phyloP scores from a whole-genome alignment of 2,888 invertebrate genomes.

The Nomada ruficornis region DNA sequence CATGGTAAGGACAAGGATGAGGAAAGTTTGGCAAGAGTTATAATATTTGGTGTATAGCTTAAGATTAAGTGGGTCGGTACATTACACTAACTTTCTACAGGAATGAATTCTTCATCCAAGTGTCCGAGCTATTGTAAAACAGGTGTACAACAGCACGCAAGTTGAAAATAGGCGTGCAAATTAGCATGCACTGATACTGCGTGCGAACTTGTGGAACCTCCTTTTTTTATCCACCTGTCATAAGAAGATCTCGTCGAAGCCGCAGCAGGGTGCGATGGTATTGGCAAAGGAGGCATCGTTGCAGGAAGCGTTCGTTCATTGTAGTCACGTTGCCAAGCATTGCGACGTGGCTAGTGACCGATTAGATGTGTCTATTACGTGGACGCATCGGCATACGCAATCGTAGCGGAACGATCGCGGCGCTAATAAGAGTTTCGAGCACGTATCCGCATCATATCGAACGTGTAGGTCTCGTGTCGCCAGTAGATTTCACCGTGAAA shows the following conservation, averaged over 20 bases:
- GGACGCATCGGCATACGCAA: constrained; percentile 40
- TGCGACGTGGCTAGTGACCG: constrained; percentile 68
- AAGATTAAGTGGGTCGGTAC: too few relatives aligned
- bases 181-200: background rate
- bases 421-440: constrained; percentile 42
- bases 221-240: background rate
- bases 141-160: too few relatives aligned
- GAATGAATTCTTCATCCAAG: too few relatives aligned
- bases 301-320: constrained; percentile 69
- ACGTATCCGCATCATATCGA: constrained; percentile 24
- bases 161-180: too few relatives aligned
- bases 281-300: constrained; percentile 19
- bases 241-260: constrained; percentile 8
- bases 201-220: background rate
- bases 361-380: constrained; percentile 68
- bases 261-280: background rate
- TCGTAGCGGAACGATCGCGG: constrained; percentile 28
- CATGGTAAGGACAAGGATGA: too few relatives aligned
- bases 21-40: too few relatives aligned
- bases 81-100: too few relatives aligned
- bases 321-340: constrained; percentile 66
- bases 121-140: too few relatives aligned
- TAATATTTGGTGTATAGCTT: too few relatives aligned
- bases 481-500: constrained; percentile 37
- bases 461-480: constrained; percentile 34